These are phyloP conservation scores for Pachypanchax playfairii DNA, from an alignment of 2,113 vertebrate genomes.

Conservation along the genomic window DNA sequence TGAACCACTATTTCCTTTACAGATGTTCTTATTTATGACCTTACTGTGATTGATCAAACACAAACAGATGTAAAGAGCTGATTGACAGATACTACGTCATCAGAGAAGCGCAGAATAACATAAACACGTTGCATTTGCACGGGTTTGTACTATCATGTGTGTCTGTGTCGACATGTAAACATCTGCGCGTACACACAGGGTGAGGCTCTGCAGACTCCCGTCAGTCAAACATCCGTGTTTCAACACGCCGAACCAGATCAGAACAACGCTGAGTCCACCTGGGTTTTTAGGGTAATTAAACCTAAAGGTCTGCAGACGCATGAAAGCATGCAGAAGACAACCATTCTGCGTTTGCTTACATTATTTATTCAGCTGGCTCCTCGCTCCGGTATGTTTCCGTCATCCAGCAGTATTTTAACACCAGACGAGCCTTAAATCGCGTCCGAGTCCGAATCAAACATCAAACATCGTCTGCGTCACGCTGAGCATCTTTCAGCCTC, in stretches of 20 bases:
- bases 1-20: too few relatives aligned
- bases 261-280: background rate
- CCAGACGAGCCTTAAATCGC: background rate
- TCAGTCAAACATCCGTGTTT: slow-evolving; percentile 11
- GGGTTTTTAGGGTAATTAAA: background rate
- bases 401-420: slow-evolving; percentile 20
- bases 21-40: too few relatives aligned
- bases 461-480: background rate
- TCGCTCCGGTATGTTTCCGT: slow-evolving; percentile 25
- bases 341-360: slow-evolving; percentile 49
- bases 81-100: too few relatives aligned
- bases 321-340: background rate
- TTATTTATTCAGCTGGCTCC: slow-evolving; percentile 39
- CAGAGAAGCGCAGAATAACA: background rate
- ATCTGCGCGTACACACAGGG: slow-evolving; percentile 45
- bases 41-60: background rate
- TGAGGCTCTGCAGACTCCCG: slow-evolving; percentile 58
- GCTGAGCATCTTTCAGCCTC: background rate
- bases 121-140: background rate
- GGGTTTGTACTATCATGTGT: background rate
- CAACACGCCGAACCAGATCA: background rate
- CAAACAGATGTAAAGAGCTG: background rate
- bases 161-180: slow-evolving; percentile 52
- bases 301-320: background rate
- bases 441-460: slow-evolving; percentile 4